phyloP scores from a whole-genome alignment of 2,888 invertebrate species.

The Iphiclides podalirius region DNA sequence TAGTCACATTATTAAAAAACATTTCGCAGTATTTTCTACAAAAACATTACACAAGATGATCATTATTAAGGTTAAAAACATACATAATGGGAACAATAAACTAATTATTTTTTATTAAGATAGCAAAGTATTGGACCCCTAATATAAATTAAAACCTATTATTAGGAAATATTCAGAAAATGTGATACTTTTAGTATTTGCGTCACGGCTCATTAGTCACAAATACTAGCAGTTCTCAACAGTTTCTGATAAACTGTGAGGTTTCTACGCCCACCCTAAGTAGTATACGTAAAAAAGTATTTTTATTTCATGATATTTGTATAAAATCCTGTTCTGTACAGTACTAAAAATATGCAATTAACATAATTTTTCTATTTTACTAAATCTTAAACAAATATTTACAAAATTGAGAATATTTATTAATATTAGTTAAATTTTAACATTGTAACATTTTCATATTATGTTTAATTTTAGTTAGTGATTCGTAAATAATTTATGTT shows the following conservation, averaged over 20 bases:
- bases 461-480: no score
- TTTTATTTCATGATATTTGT: no score
- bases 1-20: no score
- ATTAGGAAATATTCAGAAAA: slow-evolving; percentile 1
- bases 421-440: background rate
- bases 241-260: background rate
- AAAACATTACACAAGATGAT: no score
- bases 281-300: background rate
- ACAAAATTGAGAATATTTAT: background rate
- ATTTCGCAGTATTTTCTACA: no score
- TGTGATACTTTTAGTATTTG: slow-evolving; percentile 17
- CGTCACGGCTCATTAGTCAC: slow-evolving; percentile 27
- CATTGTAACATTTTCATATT: no score
- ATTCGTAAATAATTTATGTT: no score
- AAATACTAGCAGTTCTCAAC: slow-evolving; percentile 15
- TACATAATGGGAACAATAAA: no score
- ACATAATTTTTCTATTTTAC: background rate
- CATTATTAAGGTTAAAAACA: no score
- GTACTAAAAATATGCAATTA: slow-evolving; percentile 12
- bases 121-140: slow-evolving; percentile 20
- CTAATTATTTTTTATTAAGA: no score
- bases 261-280: background rate
- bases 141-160: slow-evolving; percentile 4
- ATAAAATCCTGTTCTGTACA: slow-evolving; percentile 1
- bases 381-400: background rate